Percentiles rank a stretch among this genome's conserved stretches.
Conservation (phyloP, 2,888 invertebrate genomes). For the Monochamus alternatus region DNA sequence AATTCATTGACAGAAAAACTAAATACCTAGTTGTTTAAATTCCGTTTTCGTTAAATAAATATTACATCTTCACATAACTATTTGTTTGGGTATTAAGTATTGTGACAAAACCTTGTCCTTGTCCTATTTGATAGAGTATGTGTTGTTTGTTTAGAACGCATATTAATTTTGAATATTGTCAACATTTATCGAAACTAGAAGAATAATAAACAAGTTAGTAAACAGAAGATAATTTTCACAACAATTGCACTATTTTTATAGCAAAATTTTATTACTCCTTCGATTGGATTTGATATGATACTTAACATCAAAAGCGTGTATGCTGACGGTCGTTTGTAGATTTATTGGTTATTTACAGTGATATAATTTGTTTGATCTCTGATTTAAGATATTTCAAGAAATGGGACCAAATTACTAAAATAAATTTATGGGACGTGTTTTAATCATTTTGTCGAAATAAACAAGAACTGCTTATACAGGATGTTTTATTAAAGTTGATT, state of each 20-base stretch:
- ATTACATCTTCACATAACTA: neutral
- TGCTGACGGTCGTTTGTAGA: neutral
- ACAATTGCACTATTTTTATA: neutral
- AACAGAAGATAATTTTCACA: too few species aligned
- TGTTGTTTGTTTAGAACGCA: too few species aligned
- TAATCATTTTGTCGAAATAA: too few species aligned
- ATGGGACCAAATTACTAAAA: too few species aligned
- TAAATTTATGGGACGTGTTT: too few species aligned
- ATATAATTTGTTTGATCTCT: neutral
- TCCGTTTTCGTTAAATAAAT: neutral
- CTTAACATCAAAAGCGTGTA: slow-evolving; percentile 4
- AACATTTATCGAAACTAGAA: too few species aligned
- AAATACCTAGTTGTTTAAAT: neutral
- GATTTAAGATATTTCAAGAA: neutral
- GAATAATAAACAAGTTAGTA: too few species aligned
- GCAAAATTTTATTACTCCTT: slow-evolving; percentile 5
- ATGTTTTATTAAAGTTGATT: too few species aligned
- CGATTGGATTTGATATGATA: neutral
- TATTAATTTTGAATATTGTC: too few species aligned
- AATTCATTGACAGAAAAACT: neutral
- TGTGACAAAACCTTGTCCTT: neutral
- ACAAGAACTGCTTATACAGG: too few species aligned
- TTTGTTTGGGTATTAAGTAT: neutral
- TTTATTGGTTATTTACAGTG: neutral
- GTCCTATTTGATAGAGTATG: neutral